Base-by-base conservation (phyloP, 2,797 vertebrate species). In the Lophius americanus region DNA sequence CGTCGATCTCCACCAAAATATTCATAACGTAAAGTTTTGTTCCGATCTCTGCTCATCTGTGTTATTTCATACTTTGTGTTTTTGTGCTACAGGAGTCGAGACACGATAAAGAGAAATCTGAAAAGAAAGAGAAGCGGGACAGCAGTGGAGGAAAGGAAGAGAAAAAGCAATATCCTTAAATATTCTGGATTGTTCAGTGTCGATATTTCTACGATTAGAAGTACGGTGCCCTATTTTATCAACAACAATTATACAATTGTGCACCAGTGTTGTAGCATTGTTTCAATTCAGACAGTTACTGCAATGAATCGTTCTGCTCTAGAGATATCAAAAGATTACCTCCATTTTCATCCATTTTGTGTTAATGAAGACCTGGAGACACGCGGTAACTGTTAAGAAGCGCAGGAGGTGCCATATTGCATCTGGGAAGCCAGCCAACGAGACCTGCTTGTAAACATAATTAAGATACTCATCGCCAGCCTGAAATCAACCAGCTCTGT, bases 131-230 rank as follows among this genome's bases (percentile, higher is more conserved):
- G 70, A 98, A 98, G 90, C 92, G 96, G 70, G 96, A 98, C 51
- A 95, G 95, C 88, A 91, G 95, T 69, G 95, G 96, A 55, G 95
- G 95, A 62, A 98, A 98, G 85, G 97, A 98, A 85, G 96, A 98
- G 70, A 98, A 98, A 93, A 98, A 98, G 91, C 97, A 98, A 98
- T 98, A 98, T 98, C 97, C 96, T 97, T 96, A 82, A 88, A 77
- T 44, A 10, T 8, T 62, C 56, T 41, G 7, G 57, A 7, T 5
- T 33, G 23, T 39, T 59, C 2, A 9, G 9, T 35, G 35, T 53
- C 42, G 67, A 56, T 68, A 46, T 60, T 64, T 61, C 23, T 4
- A 32, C 23, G 32, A 53, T 50, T 46, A 32, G 32, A n/a, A 10
- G 9, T 6, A 6, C 3, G 39, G 9, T 58, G 50, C 5, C 7